Evolutionary conservation across 2,113 vertebrate genomes (phyloP).

Genomic region (Martes martes): DNA sequence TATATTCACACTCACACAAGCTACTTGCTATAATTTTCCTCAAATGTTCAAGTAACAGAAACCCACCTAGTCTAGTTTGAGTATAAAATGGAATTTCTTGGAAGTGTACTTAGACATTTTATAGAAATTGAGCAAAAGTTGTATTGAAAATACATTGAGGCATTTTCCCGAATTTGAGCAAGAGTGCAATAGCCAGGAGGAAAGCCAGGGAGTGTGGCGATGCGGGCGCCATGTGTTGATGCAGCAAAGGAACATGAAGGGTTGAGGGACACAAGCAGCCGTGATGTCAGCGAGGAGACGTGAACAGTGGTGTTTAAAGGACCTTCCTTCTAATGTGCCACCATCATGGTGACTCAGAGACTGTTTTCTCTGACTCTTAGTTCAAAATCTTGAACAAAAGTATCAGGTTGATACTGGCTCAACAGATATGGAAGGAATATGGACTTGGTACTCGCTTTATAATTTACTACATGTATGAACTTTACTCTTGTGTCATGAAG

Average conservation of each 20-base stretch:
- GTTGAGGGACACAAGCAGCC: not conserved
- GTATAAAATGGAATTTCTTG: not conserved
- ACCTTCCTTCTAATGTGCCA: not conserved
- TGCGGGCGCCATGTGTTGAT: rapidly evolving
- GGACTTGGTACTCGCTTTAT: not conserved
- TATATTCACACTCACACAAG: not conserved
- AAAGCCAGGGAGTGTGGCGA: not conserved
- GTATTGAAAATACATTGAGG: not conserved
- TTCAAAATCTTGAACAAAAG: not conserved
- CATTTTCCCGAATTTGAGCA: not conserved
- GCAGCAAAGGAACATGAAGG: not conserved
- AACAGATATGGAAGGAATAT: not conserved
- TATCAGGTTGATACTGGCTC: not conserved
- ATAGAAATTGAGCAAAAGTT: not conserved
- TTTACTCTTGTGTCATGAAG: not conserved
- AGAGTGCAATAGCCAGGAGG: not conserved
- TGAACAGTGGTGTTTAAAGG: not conserved
- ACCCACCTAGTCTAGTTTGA: not conserved
- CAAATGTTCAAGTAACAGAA: not conserved
- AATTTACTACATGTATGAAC: not conserved
- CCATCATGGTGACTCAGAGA: not conserved
- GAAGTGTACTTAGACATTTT: not conserved
- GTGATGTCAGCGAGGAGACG: not conserved
- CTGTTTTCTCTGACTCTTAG: not conserved
- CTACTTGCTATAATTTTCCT: not conserved